Percentiles rank a stretch among this genome's conserved stretches.
Evolutionary conservation across 2,888 invertebrate species (phyloP).

Genomic region (Cataglyphis cursor): DNA sequence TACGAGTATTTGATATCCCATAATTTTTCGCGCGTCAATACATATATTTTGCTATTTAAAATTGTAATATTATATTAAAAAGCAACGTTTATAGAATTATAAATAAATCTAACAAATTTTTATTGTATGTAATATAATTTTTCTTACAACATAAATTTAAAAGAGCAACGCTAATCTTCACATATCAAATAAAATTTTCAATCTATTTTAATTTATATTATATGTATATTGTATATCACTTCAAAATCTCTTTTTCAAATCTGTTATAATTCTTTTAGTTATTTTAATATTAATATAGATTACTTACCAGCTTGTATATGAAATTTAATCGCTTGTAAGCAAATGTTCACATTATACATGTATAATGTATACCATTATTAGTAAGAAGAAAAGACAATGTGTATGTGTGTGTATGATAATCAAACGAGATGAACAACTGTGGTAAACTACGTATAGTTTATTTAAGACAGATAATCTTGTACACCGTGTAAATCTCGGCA

Average conservation of each 20-base stretch:
- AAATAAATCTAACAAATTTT: not conserved
- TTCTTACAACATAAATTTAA: not conserved
- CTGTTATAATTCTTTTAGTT: not conserved
- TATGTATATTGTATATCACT: not conserved
- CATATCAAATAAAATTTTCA: not conserved
- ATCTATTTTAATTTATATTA: not conserved
- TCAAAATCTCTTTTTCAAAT: not conserved
- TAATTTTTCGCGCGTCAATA: not conserved
- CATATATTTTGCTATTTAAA: not conserved
- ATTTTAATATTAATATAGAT: not conserved
- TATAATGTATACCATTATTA: not conserved
- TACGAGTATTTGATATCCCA: not conserved
- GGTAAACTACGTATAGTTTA: not conserved
- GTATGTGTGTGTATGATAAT: not conserved
- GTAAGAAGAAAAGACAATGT: not conserved
- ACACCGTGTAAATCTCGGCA: not conserved
- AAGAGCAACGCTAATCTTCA: not conserved
- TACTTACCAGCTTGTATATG: not conserved
- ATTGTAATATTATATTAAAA: not conserved
- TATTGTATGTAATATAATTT: not conserved
- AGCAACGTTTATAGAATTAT: not conserved
- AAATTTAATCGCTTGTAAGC: not conserved
- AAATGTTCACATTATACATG: not conserved
- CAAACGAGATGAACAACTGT: not conserved
- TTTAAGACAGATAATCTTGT: conserved; percentile 5